Evolutionary conservation across 2,888 invertebrate genomes (phyloP), one percentile per base, ranked within the genome.

Genomic region (Yponomeuta sedellus): DNA sequence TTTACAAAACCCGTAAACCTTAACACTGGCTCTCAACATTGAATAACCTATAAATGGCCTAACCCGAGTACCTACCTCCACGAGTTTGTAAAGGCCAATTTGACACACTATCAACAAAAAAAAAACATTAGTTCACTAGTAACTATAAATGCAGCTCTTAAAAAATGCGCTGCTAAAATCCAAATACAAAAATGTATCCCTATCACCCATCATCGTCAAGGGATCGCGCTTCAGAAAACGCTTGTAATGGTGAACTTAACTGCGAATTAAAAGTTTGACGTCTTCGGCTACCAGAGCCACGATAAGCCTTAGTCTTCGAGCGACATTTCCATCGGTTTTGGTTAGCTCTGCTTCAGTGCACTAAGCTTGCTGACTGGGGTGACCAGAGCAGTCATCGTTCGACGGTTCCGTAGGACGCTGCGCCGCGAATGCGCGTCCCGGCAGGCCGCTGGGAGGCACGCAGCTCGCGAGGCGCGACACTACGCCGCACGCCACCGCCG

Each of bases 401-500:
- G 44, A 16, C 12, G 44, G 44, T 16, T 52, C 44, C 16, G 16
- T 52, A 52, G 44, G 44, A 52, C 44, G 44, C 44, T 52, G 44
- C 44, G 44, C 25, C 61, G 20, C 12, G 65, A 59, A 12, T 59
- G 44, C 59, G 61, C 61, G 12, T n/a, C 28, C 10, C 44, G 44
- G 16, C 44, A 52, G n/a, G 16, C 12, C 44, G 16, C 44, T 52
- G 44, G 16, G 16, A 16, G 44, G 12, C 44, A 44, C 44, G 12
- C 3, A 44, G 34, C 34, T 2, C 34, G 34, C 34, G 34, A 34
- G 34, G 34, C 70, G 73, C 76, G 68, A 68, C 79, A 85, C 77
- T 77, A 79, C 81, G 81, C 77, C 78, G 75, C 73, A 73, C 79
- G 82, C 77, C 82, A 74, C 78, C 85, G 82, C 74, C 81, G 80